Base-by-base conservation (phyloP, 2,113 vertebrate genomes). In the Philantomba maxwellii region DNA sequence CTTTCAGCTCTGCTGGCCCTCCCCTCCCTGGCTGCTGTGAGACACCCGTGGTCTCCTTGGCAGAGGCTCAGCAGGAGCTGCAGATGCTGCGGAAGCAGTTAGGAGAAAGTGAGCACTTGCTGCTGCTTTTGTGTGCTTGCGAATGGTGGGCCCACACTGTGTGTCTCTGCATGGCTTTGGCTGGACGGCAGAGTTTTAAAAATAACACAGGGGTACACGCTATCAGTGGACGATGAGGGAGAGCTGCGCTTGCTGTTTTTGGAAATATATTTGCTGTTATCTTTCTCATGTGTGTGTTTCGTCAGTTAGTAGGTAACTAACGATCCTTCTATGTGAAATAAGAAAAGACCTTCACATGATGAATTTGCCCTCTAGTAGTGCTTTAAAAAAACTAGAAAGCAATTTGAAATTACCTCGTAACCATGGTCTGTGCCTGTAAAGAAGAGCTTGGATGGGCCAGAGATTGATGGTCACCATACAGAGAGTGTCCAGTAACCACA, bases 61-160 rank as follows among this genome's bases (percentile, higher is more conserved):
- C 99, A 0, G 99, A 99, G 97, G 99, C 99, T 4, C 99, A 99
- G 77, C 99, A 99, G 98, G 99, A 99, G 95, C 99, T 99, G 97
- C 99, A 99, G 98, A 99, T 98, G 99, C 98, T 99, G 96, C 99
- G 98, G 98, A 99, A 98, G 98, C 99, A 99, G 98, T 98, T 99
- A 97, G 99, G 98, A 98, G 98, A 99, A 99, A 99, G 98, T 99
- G 99, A 99, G 98, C 96, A 87, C 89, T 96, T 95, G 93, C 2
- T 0, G 30, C 81, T 53, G 82, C 92, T 26, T 90, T 53, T 26
- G 91, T 97, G 97, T 98, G 96, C 91, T 88, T 73, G 89, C 45
- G 33, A n/a, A 3, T 11, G 94, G 58, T 23, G 1, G 43, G 2
- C 49, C 66, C 43, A 1, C 36, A 33, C n/a, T 2, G 2, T 25